Percentiles rank a stretch among this genome's conserved stretches.
phyloP scores from a whole-genome alignment of 2,113 vertebrate species.

The Oreochromis spilurus region DNA sequence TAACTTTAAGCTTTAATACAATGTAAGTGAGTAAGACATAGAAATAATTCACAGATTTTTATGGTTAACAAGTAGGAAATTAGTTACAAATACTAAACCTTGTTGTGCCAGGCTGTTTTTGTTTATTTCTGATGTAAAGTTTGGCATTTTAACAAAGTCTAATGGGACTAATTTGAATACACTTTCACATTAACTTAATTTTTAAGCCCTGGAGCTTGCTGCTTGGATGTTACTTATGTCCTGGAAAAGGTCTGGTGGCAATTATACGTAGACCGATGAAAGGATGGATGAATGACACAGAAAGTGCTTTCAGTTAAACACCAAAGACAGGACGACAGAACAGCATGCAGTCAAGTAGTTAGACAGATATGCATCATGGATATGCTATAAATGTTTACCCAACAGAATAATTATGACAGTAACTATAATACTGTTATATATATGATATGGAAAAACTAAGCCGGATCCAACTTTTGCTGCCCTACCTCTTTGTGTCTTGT shows the following conservation, averaged over 20 bases:
- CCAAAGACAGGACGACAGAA: neutral
- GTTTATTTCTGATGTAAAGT: neutral
- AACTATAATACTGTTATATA: neutral
- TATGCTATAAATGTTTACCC: neutral
- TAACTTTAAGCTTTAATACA: neutral
- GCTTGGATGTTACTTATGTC: neutral
- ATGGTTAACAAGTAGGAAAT: neutral
- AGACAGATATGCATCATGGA: neutral
- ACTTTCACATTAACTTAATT: neutral
- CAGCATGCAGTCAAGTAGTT: neutral
- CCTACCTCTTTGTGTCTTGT: neutral
- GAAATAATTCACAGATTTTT: neutral
- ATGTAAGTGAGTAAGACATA: neutral
- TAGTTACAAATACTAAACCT: neutral
- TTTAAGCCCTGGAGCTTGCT: neutral
- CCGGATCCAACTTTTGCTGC: neutral
- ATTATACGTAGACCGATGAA: neutral
- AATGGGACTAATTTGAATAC: neutral
- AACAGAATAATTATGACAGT: neutral
- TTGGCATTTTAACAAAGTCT: neutral
- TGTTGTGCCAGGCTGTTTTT: neutral
- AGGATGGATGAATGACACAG: neutral
- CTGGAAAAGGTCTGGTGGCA: neutral
- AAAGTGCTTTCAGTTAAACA: neutral
- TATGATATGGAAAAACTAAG: neutral